Evolutionary conservation across 2,113 vertebrate species (phyloP), one percentile per base, ranked within the genome.

Genomic region (Plecturocebus donacophilus): DNA sequence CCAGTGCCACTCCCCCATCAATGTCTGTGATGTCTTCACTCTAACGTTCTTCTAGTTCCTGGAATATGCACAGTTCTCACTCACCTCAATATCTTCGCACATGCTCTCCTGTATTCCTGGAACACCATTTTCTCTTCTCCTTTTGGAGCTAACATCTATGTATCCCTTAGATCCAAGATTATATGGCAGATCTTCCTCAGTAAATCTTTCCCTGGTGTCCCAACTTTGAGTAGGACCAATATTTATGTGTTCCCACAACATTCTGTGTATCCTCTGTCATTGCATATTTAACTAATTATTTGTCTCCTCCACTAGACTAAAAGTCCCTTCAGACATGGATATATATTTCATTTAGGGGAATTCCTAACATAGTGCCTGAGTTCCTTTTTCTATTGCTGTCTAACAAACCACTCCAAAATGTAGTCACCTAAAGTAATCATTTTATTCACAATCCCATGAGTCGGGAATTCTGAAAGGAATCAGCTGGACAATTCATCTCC

Each of bases 281-380:
- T 56, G 56, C 23, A 30, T 83, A 8, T 56, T 38, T 47, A 71
- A 42, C 20, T 47, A 19, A 42, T 25, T 54, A 19, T 40, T 45
- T 30, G 14, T 90, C 7, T 58, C 66, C 8, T 92, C 16, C 42
- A 27, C 17, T 68, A 56, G 40, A 54, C 54, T 56, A 3, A 9
- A 54, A 47, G 16, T 45, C 58, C 35, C 42, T 94, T 73, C 14
- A 38, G 25, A 21, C 17, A 71, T 70, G 30, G 75, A 75, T 64
- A n/a, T 32, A 47, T 91, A 49, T 54, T 95, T 82, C 83, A 92
- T 91, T 79, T 64, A 82, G 56, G 27, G 87, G 32, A 89, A 52
- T 83, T 82, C 64, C 81, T 91, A 76, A 81, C 49, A n/a, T 12
- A 68, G 16, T 49, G 14, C 25, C 38, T 3, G 21, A 66, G 23